Evolutionary conservation across 2,888 invertebrate species (phyloP).

Genomic region (Cantharis rufa): DNA sequence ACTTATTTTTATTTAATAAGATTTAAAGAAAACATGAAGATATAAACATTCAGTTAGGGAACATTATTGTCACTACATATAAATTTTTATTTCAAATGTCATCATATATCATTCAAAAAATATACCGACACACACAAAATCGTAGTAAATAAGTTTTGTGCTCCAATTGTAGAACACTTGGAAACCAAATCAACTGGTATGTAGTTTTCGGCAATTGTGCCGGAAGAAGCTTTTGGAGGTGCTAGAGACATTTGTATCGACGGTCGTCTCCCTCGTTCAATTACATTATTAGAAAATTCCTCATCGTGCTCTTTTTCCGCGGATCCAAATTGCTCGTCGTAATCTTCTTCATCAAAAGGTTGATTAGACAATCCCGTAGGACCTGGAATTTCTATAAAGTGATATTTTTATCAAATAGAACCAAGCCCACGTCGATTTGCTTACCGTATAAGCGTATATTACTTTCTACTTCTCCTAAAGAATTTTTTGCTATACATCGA

Average conservation of each 20-base stretch:
- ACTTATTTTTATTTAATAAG: slow-evolving; percentile 8
- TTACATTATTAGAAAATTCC: slow-evolving; percentile 54
- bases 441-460: slow-evolving; percentile 85
- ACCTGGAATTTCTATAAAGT: slow-evolving; percentile 73
- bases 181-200: slow-evolving; percentile 36
- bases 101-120: background rate
- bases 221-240: slow-evolving; percentile 29
- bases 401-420: background rate
- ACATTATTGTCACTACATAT: slow-evolving; percentile 52
- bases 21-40: slow-evolving; percentile 4
- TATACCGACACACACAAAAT: background rate
- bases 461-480: slow-evolving; percentile 85
- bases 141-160: background rate
- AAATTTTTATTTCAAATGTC: slow-evolving; percentile 11
- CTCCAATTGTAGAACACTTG: slow-evolving; percentile 22
- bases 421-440: slow-evolving; percentile 41
- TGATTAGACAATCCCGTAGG: slow-evolving; percentile 65
- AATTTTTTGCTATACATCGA: slow-evolving; percentile 84
- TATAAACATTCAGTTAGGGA: slow-evolving; percentile 3
- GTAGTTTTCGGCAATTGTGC: slow-evolving; percentile 41
- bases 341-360: slow-evolving; percentile 56
- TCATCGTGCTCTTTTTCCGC: slow-evolving; percentile 74
- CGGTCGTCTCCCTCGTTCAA: slow-evolving; percentile 38
- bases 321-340: slow-evolving; percentile 69
- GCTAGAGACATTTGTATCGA: slow-evolving; percentile 28